phyloP scores from a whole-genome alignment of 2,797 vertebrate genomes.

The Hephaestus fuliginosus region DNA sequence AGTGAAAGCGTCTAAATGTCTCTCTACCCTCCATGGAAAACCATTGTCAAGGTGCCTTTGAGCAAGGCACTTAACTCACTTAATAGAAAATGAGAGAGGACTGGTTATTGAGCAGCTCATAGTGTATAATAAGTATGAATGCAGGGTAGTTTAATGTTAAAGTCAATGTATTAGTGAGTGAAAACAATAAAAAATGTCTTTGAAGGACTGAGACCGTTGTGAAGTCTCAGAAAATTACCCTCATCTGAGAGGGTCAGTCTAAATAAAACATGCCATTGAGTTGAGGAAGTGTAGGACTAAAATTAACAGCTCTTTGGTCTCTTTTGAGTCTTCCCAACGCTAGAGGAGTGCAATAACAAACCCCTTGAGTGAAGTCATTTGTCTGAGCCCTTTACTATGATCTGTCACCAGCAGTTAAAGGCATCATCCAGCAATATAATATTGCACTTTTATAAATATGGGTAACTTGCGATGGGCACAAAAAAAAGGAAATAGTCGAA shows the following conservation, averaged over 20 bases:
- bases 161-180: background rate
- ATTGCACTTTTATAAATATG: background rate
- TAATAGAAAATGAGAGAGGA: background rate
- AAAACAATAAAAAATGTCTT: background rate
- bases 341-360: background rate
- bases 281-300: background rate
- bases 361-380: background rate
- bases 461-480: background rate
- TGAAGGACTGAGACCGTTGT: background rate
- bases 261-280: slow-evolving; percentile 6
- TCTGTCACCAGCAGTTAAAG: background rate
- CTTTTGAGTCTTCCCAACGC: background rate
- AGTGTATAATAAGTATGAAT: background rate
- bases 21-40: background rate
- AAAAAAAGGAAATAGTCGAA: background rate
- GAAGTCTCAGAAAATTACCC: background rate
- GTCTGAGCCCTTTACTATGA: background rate
- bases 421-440: rapidly evolving
- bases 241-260: background rate
- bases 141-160: background rate
- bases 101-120: background rate
- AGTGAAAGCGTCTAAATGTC: slow-evolving; percentile 2
- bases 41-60: slow-evolving; percentile 13
- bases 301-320: background rate
- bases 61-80: slow-evolving; percentile 2